Base-by-base conservation (phyloP, 2,888 invertebrate species). In the Mesorhabditis spiculigera region DNA sequence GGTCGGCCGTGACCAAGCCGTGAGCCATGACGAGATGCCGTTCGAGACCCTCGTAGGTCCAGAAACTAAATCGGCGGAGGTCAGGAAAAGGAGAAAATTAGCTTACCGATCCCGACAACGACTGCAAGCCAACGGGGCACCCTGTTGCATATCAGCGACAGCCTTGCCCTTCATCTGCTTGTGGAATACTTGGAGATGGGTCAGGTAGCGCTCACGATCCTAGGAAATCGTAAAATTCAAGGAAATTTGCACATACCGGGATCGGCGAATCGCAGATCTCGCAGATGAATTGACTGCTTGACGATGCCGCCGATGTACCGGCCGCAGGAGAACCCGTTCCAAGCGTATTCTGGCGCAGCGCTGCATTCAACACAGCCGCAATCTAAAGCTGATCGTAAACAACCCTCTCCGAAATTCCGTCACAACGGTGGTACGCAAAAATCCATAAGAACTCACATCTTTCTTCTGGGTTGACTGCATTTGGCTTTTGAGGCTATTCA, bases 1-100 rank as follows among this genome's bases (percentile, higher is more conserved):
- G 93, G 82, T 94, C 94, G 78, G 93, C 93, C 70, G 95, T 95
- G 58, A 95, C 95, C 73, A 95, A 90, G 64, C 94, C 94, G 86
- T 95, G 95, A 44, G 93, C 92, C 75, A 95, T 95, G 75, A 95
- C 89, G 83, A 95, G 90, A 90, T 97, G 97, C 83, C 96, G 90
- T 87, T 95, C 95, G 73, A 97, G 88, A 28, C 97, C 97, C 88
- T 95, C 92, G 88, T 95, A 95, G 63, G 95, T 95, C 89, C 96
- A 97, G 89, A 96, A 97, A 4, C 73, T 73, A 28, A 45, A 66
- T 66, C 1, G 4, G 8, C 13, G n/a, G 13, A 4, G 28, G 5
- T 10, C 42, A 28, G 43, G 3, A 62, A 16, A 28, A 62, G 42
- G 43, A n/a, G 5, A 4, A 28, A n/a, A n/a, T 45, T 16, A 0